These are phyloP conservation scores for Quadroppia sp. DNA, from an alignment of 2,888 invertebrate genomes.

Conservation along the genomic window DNA sequence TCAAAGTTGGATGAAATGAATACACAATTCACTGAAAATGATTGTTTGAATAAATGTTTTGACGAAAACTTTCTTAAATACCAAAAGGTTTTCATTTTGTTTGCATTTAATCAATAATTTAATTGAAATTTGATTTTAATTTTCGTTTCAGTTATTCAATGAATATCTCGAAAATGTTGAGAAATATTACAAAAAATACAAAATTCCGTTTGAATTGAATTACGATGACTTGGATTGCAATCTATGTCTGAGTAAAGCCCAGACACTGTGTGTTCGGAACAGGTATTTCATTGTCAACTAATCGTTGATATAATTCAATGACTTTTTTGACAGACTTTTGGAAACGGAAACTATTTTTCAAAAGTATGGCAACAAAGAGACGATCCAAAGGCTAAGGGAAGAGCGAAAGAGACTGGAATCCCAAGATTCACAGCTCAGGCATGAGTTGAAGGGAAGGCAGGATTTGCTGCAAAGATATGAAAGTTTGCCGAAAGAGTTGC, in stretches of 20 bases:
- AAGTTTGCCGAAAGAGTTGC: neutral
- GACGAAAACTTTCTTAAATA: conserved; percentile 12
- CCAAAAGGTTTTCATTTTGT: conserved; percentile 1
- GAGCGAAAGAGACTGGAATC: neutral
- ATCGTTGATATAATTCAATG: neutral
- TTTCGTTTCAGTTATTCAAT: neutral
- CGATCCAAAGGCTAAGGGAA: neutral
- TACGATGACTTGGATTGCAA: neutral
- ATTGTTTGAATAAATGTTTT: neutral
- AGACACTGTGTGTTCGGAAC: neutral
- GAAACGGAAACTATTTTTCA: neutral
- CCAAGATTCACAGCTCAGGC: neutral
- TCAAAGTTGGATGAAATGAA: neutral
- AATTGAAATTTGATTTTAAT: neutral
- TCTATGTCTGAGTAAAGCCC: conserved; percentile 13
- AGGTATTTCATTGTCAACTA: neutral
- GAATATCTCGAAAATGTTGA: neutral
- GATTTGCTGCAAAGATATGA: neutral
- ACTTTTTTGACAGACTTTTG: neutral
- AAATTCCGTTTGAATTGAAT: conserved; percentile 4
- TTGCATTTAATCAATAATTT: neutral
- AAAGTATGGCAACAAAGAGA: conserved; percentile 14
- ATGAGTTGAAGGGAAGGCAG: neutral
- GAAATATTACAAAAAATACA: conserved; percentile 14
- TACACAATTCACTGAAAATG: neutral